These are phyloP conservation scores for Melanargia galathea DNA, from an alignment of 2,888 invertebrate genomes.

Conservation along the genomic window DNA sequence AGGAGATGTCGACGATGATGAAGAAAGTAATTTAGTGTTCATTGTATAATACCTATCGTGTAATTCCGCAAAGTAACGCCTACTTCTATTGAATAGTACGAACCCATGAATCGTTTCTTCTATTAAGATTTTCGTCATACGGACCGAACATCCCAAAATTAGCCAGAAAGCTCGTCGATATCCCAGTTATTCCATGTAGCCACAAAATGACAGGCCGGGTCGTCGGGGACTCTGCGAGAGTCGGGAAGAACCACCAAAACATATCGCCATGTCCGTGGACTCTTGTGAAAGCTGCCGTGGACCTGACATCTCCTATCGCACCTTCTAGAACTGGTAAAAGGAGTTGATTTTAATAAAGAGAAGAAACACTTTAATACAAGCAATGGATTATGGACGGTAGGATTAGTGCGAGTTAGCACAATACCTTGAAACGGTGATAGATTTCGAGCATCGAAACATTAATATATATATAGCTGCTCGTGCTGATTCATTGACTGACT, in stretches of 20 bases:
- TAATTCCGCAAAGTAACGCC: background rate
- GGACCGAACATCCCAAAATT: conserved; percentile 94
- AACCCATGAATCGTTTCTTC: conserved; percentile 89
- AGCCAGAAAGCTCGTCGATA: conserved; percentile 90
- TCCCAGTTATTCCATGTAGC: conserved; percentile 94
- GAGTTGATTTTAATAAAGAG: background rate
- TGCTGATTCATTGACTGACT: no score
- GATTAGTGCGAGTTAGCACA: no score
- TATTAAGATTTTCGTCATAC: conserved; percentile 83
- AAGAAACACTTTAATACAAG: background rate
- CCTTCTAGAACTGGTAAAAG: conserved; percentile 54
- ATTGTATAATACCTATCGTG: no score
- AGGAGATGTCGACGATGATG: no score
- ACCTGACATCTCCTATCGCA: conserved; percentile 82
- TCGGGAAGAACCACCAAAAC: conserved; percentile 94
- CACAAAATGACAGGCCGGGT: conserved; percentile 89
- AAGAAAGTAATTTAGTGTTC: no score
- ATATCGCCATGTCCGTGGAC: conserved; percentile 87
- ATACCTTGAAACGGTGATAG: no score
- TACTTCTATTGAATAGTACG: conserved; percentile 28
- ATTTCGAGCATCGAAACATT: no score
- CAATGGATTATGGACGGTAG: no score
- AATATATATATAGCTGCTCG: no score
- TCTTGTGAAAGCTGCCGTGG: conserved; percentile 88
- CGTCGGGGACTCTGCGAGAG: conserved; percentile 76